phyloP scores from a whole-genome alignment of 1,140 invertebrate species.

The Drosophila biarmipes region DNA sequence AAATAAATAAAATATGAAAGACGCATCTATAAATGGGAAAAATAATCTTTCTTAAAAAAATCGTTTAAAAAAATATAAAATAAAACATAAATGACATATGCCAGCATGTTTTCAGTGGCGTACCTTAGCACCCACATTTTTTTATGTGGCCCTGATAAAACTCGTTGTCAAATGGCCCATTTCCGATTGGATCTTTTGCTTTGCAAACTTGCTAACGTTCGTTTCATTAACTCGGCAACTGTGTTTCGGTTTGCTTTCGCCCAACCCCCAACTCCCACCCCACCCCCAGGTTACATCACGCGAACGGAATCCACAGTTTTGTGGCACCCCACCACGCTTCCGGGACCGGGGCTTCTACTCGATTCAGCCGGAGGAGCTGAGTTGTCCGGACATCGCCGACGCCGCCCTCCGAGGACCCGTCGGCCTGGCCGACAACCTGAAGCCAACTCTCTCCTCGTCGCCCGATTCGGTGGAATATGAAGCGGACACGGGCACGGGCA shows the following conservation, averaged over 20 bases:
- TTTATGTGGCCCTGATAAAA: background rate
- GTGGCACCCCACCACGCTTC: conserved; percentile 91
- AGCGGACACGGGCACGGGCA: conserved; percentile 41
- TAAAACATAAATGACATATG: background rate
- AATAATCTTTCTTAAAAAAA: background rate
- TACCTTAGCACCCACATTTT: background rate
- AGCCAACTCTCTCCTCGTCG: conserved; percentile 70
- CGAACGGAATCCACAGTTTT: conserved; percentile 96
- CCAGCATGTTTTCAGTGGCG: background rate
- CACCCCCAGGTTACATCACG: conserved; percentile 88
- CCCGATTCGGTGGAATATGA: conserved; percentile 76
- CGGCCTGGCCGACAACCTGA: conserved; percentile 85
- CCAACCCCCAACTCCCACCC: background rate
- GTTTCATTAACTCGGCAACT: conserved; percentile 17
- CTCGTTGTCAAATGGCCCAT: conserved; percentile 25
- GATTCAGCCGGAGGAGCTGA: conserved; percentile 90
- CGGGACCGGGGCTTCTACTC: conserved; percentile 93
- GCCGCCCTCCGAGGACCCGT: conserved; percentile 84
- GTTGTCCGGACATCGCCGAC: conserved; percentile 84
- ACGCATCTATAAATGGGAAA: background rate
- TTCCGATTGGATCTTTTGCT: conserved; percentile 16
- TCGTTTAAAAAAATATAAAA: background rate
- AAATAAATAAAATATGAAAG: too few relatives aligned
- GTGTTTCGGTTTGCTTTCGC: background rate
- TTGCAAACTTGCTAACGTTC: conserved; percentile 17